These are phyloP conservation scores for Tyto alba DNA, from an alignment of 2,113 vertebrate species.

Conservation along the genomic window DNA sequence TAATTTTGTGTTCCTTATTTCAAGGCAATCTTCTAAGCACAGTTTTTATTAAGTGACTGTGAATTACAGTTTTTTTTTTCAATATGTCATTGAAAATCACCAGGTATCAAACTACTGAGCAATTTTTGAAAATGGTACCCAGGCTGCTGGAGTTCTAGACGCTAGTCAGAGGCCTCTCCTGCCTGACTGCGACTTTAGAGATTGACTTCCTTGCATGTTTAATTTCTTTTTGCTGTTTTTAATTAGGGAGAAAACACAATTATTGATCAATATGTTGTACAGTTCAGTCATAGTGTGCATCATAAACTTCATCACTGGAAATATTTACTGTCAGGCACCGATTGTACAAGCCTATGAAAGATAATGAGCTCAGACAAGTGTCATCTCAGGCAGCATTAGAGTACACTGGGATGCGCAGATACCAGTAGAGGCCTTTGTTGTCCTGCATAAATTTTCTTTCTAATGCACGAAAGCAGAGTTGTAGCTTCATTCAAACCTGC, in stretches of 20 bases:
- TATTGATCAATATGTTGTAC: background rate
- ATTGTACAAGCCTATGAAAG: background rate
- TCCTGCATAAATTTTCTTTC: background rate
- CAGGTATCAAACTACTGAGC: background rate
- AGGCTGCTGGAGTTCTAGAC: background rate
- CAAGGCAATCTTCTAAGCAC: background rate
- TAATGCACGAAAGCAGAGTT: background rate
- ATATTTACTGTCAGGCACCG: background rate
- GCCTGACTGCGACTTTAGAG: background rate
- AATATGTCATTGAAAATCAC: background rate
- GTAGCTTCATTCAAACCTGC: background rate
- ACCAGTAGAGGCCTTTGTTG: background rate
- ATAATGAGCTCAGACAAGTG: background rate
- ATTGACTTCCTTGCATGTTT: background rate
- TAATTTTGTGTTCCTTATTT: background rate
- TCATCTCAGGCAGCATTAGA: background rate
- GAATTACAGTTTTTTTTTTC: accelerated
- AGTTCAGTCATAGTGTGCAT: background rate
- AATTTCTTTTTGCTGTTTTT: background rate
- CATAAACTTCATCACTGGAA: background rate
- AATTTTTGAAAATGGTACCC: background rate
- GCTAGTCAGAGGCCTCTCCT: background rate
- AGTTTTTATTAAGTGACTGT: background rate
- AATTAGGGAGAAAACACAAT: background rate
- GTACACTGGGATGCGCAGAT: background rate